phyloP scores from a whole-genome alignment of 2,888 invertebrate genomes.

The Tenthredo livida region DNA sequence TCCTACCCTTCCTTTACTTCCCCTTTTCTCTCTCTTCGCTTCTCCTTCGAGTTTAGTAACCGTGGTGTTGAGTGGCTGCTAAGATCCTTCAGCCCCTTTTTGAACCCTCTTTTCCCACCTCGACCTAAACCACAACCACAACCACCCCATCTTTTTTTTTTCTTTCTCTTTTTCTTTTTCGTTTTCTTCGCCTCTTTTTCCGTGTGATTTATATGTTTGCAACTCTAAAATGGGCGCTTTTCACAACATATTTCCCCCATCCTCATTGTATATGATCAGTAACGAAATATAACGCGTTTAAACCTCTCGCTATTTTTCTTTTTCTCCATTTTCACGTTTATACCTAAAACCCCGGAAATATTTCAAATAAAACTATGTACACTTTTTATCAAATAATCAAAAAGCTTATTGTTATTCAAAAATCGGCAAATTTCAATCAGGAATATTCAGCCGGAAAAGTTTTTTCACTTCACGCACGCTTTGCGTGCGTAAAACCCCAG shows the following conservation, averaged over 20 bases:
- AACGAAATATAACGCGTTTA: constrained; percentile 4
- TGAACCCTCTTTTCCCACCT: not conserved
- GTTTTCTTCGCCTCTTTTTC: not conserved
- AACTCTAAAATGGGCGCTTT: constrained; percentile 47
- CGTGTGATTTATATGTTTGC: constrained; percentile 51
- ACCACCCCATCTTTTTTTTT: not conserved
- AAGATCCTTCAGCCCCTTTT: constrained; percentile 52
- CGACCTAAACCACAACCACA: not conserved
- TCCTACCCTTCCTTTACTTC: constrained; percentile 10
- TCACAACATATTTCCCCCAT: constrained; percentile 30
- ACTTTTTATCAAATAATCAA: not conserved
- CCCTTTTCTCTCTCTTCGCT: not conserved
- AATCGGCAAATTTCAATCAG: not conserved
- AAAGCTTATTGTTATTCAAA: no score
- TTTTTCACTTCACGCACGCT: no score
- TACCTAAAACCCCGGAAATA: not conserved
- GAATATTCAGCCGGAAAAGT: not conserved
- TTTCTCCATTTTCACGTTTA: not conserved
- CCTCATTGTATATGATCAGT: not conserved
- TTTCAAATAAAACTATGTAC: not conserved
- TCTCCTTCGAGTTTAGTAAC: constrained; percentile 12
- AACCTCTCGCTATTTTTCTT: not conserved
- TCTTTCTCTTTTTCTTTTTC: not conserved
- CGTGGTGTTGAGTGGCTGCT: constrained; percentile 54
- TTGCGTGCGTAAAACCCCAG: no score